Base-by-base conservation (phyloP, 2,888 invertebrate genomes). In the Bursaphelenchus okinawaensis region DNA sequence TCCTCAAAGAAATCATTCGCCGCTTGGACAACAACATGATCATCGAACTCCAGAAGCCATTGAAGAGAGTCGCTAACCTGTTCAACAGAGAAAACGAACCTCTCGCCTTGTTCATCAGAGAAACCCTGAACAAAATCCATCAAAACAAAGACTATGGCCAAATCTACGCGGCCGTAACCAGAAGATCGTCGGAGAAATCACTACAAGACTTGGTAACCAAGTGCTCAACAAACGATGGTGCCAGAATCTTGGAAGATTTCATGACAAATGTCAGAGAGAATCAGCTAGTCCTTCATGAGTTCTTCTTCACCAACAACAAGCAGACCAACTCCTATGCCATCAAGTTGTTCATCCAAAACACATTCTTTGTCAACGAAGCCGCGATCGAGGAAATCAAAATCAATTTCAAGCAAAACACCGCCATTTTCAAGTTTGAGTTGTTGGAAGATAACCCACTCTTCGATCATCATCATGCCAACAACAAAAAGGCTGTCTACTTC, bases 221-320 rank as follows among this genome's bases (percentile, higher is more conserved):
- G 31, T 69, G 68, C 31, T 65, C 69, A 8, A 23, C 20, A n/a
- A 54, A 51, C 9, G 65, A 58, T 51, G 68, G 68, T 59, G 68
- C 59, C 20, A 23, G 19, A 8, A 28, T 67, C n/a, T 54, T 68
- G 56, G 56, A 59, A 24, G 54, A 58, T 1, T 66, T 68, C 24
- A 52, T 70, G 50, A 61, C 60, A n/a, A 65, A 65, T 22, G 69
- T 59, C 9, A 63, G 67, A 20, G 59, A 60, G 24, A 62, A 68
- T 16, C 68, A 77, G 64, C 71, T 75, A 8, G 68, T 80, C 26
- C 59, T 69, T n/a, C 80, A 80, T 65, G 77, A 80, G 63, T 80
- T 77, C 69, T 78, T 80, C 72, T 80, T 80, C 68, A 75, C 75
- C 16, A 29, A 62, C 7, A 69, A 71, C 55, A 60, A 40, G n/a